Conservation (phyloP, 2,888 invertebrate species). For the Eilema sororculum region DNA sequence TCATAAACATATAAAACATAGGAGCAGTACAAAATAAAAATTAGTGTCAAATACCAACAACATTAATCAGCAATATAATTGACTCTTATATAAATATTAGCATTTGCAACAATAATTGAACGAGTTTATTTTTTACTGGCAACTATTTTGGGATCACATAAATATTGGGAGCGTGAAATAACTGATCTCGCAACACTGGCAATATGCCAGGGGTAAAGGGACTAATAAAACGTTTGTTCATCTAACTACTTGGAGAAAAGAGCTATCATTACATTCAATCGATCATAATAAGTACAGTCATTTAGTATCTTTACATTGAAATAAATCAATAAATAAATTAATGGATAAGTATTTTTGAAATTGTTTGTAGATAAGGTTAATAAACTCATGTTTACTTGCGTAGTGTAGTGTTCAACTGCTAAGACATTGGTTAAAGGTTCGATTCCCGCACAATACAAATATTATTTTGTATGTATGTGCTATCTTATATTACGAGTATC, state of each 20-base stretch:
- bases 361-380: no score
- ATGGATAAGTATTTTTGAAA: no score
- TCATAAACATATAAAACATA: no score
- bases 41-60: not conserved
- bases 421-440: no score
- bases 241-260: not conserved
- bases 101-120: not conserved
- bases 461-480: no score
- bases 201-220: not conserved
- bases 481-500: no score
- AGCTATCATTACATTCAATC: not conserved
- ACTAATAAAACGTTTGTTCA: not conserved
- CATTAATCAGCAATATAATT: slow-evolving; percentile 6
- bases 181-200: not conserved
- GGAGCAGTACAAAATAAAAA: no score
- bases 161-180: not conserved
- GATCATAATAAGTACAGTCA: not conserved
- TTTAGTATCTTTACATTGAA: not conserved
- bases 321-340: not conserved
- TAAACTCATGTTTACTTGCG: no score
- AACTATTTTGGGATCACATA: slow-evolving; percentile 1
- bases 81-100: not conserved
- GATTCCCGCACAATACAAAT: no score
- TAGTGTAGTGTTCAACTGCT: no score
- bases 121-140: not conserved